These are phyloP conservation scores for Tinea semifulvella DNA, from an alignment of 2,888 invertebrate species.

Conservation along the genomic window DNA sequence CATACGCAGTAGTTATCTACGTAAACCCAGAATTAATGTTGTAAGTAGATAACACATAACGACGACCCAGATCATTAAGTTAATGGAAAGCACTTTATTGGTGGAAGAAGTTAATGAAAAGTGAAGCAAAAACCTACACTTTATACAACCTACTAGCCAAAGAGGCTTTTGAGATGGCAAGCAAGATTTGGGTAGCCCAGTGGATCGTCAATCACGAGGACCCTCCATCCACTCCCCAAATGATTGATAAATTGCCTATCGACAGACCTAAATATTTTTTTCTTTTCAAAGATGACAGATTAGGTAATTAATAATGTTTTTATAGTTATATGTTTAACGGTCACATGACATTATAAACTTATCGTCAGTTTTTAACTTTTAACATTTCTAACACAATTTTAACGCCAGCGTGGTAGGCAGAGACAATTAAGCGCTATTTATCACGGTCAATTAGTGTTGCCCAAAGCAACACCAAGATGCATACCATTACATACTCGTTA, in stretches of 20 bases:
- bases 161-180: conserved; percentile 11
- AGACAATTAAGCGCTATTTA: too few relatives aligned
- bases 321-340: neutral
- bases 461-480: too few relatives aligned
- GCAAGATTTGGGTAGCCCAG: conserved; percentile 5
- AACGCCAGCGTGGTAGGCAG: too few relatives aligned
- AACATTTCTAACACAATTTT: too few relatives aligned
- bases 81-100: conserved; percentile 8
- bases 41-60: conserved; percentile 3
- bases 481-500: too few relatives aligned
- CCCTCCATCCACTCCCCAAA: conserved; percentile 19
- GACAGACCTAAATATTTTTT: conserved; percentile 21
- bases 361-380: too few relatives aligned
- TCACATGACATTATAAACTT: too few relatives aligned
- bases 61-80: conserved; percentile 6
- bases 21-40: conserved; percentile 1
- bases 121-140: conserved; percentile 6
- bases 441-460: too few relatives aligned
- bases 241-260: conserved; percentile 37
- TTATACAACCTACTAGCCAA: neutral
- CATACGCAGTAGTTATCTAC: too few relatives aligned
- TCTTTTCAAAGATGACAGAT: neutral
- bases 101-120: conserved; percentile 12
- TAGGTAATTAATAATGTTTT: neutral
- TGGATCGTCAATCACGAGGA: conserved; percentile 24